Conservation (phyloP, 2,888 invertebrate genomes). For the Drymonia ruficornis region DNA sequence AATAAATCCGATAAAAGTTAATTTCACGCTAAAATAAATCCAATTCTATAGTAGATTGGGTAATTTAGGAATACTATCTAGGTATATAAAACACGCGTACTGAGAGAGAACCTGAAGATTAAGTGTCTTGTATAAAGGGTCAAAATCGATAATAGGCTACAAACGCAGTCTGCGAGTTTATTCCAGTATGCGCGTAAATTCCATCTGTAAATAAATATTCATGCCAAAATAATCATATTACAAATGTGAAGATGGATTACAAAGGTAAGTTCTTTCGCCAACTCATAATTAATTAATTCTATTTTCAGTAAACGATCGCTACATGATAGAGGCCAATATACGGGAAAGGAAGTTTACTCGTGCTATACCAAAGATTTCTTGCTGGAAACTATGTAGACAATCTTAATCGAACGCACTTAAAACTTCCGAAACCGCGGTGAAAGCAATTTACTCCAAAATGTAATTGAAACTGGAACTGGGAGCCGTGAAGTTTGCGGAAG, state of each 20-base stretch:
- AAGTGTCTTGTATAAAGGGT: background rate
- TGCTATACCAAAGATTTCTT: background rate
- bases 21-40: slow-evolving; percentile 47
- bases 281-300: too few relatives aligned
- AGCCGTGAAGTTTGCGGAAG: background rate
- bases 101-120: background rate
- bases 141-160: too few relatives aligned
- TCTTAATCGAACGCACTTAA: background rate
- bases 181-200: too few relatives aligned
- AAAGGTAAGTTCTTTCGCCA: too few relatives aligned
- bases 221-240: too few relatives aligned
- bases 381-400: background rate
- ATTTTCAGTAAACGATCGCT: too few relatives aligned
- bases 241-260: too few relatives aligned
- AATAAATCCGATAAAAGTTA: slow-evolving; percentile 44
- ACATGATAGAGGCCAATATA: too few relatives aligned
- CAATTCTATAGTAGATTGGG: slow-evolving; percentile 23
- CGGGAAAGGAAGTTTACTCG: too few relatives aligned
- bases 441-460: slow-evolving; percentile 2
- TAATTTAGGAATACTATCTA: slow-evolving; percentile 20
- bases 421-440: background rate
- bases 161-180: too few relatives aligned
- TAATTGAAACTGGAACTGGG: slow-evolving; percentile 3
- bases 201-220: too few relatives aligned
- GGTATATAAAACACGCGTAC: background rate